phyloP scores from a whole-genome alignment of 2,797 vertebrate genomes.

The Borostomias antarcticus region DNA sequence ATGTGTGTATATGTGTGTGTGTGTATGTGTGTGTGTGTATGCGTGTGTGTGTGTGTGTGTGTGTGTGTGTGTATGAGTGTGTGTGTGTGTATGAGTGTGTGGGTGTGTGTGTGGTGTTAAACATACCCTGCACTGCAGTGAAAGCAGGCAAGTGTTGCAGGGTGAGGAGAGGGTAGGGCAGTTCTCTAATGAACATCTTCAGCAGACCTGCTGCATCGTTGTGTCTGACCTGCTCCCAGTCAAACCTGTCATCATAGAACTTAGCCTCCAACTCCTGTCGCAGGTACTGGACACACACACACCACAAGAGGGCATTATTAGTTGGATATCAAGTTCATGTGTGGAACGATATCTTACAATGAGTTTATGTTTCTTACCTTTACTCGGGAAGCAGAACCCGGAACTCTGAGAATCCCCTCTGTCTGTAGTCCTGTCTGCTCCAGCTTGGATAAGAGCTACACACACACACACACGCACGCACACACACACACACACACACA shows the following conservation, averaged over 20 bases:
- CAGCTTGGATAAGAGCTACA: conserved; percentile 87
- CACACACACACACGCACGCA: conserved; percentile 39
- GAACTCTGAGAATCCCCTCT: conserved; percentile 93
- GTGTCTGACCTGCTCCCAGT: conserved; percentile 91
- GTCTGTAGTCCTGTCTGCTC: conserved; percentile 92
- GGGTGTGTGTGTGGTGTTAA: background rate
- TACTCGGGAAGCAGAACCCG: conserved; percentile 91
- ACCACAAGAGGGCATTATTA: background rate
- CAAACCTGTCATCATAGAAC: conserved; percentile 82
- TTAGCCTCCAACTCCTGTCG: conserved; percentile 88
- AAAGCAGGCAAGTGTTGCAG: conserved; percentile 90
- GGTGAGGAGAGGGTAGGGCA: conserved; percentile 90
- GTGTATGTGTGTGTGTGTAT: background rate
- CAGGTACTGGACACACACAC: conserved; percentile 75
- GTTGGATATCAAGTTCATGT: background rate
- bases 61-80: background rate
- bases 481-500: conserved; percentile 12
- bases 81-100: background rate
- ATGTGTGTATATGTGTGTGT: background rate
- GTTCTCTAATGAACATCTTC: conserved; percentile 94
- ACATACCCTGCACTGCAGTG: conserved; percentile 85
- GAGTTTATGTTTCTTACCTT: conserved; percentile 78
- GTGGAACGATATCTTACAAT: background rate
- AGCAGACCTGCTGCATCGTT: conserved; percentile 90
- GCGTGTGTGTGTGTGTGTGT: conserved; percentile 18